phyloP scores from a whole-genome alignment of 2,888 invertebrate species.

The Cordilura impudica region DNA sequence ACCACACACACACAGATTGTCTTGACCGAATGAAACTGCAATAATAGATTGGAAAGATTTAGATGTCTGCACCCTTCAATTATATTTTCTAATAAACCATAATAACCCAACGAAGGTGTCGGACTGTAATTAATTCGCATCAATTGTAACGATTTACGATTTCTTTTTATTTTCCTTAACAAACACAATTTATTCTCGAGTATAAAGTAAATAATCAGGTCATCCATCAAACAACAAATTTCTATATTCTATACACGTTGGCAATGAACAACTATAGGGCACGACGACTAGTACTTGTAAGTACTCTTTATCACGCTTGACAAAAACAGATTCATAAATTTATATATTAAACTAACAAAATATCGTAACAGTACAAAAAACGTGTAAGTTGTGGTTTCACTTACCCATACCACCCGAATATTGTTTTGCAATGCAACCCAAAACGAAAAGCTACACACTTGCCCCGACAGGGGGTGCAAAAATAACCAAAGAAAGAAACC shows the following conservation, averaged over 20 bases:
- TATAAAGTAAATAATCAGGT: slow-evolving; percentile 39
- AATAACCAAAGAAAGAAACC: neutral
- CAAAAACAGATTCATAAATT: slow-evolving; percentile 60
- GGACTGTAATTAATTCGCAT: slow-evolving; percentile 35
- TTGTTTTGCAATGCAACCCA: slow-evolving; percentile 1
- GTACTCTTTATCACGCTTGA: slow-evolving; percentile 60
- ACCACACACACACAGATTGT: slow-evolving; percentile 29
- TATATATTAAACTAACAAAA: slow-evolving; percentile 55
- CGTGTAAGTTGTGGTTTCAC: slow-evolving; percentile 50
- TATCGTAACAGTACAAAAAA: slow-evolving; percentile 30
- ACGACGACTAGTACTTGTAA: slow-evolving; percentile 42
- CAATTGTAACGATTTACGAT: slow-evolving; percentile 2
- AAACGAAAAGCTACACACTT: neutral
- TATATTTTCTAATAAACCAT: neutral
- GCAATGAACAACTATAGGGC: slow-evolving; percentile 21
- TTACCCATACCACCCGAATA: slow-evolving; percentile 11
- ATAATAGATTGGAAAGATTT: neutral
- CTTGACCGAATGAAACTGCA: neutral
- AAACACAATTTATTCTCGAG: slow-evolving; percentile 13
- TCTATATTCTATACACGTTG: slow-evolving; percentile 22
- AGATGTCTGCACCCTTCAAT: neutral
- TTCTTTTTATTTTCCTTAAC: slow-evolving; percentile 8
- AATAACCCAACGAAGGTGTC: slow-evolving; percentile 32
- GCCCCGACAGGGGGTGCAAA: slow-evolving; percentile 5
- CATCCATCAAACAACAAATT: slow-evolving; percentile 22